phyloP scores from a whole-genome alignment of 64 coral and sea anemone genomes.

The Dendrophyllia cribrosa region DNA sequence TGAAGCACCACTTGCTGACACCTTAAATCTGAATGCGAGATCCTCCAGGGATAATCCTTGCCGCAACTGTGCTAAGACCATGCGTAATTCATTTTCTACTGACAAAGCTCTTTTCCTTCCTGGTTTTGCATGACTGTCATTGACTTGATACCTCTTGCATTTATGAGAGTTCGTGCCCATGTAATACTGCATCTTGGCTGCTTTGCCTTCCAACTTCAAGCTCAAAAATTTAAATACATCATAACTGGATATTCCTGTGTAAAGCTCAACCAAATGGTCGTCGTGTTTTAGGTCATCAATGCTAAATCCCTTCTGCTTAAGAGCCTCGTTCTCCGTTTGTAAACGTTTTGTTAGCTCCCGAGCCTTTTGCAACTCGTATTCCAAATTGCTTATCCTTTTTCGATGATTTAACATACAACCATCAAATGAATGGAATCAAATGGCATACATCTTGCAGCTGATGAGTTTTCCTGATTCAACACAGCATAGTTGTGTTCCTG shows the following conservation, averaged over 20 bases:
- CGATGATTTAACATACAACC: neutral
- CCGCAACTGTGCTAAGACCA: constrained; percentile 9
- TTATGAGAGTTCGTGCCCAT: constrained; percentile 41
- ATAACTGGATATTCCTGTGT: constrained; percentile 42
- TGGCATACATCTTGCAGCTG: constrained; percentile 27
- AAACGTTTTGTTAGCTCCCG: neutral
- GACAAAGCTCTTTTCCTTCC: constrained; percentile 46
- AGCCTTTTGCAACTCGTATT: neutral
- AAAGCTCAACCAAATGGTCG: constrained; percentile 33
- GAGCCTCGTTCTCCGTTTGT: neutral
- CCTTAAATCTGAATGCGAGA: constrained; percentile 24
- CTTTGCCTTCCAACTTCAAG: constrained; percentile 43
- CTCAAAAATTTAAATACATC: constrained; percentile 44
- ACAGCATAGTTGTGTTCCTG: constrained; percentile 32
- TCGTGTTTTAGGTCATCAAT: constrained; percentile 50
- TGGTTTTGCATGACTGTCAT: constrained; percentile 33
- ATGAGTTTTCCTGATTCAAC: neutral
- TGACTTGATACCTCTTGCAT: constrained; percentile 29
- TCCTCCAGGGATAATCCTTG: constrained; percentile 36
- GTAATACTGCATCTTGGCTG: constrained; percentile 65
- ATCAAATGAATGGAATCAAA: neutral
- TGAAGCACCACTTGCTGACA: constrained; percentile 27
- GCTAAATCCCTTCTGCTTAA: constrained; percentile 23
- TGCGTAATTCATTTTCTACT: constrained; percentile 23
- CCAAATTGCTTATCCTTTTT: constrained; percentile 4